These are phyloP conservation scores for Antigone vipio DNA, from an alignment of 2,113 vertebrate species.

Conservation along the genomic window DNA sequence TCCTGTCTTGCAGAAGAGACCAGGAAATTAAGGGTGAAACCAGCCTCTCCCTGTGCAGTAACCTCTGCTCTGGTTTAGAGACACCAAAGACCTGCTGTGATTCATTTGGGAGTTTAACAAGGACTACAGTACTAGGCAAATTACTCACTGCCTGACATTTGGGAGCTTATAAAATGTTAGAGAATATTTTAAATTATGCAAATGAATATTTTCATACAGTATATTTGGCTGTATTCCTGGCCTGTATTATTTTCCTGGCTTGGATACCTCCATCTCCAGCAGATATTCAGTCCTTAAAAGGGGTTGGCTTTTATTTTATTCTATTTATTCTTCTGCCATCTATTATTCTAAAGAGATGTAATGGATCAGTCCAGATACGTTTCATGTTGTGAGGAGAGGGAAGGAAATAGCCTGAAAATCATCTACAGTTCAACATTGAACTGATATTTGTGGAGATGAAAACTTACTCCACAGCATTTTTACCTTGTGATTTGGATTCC, in stretches of 20 bases:
- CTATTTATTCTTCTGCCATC: conserved; percentile 22
- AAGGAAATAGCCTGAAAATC: conserved; percentile 28
- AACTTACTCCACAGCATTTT: conserved; percentile 33
- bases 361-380: conserved; percentile 44
- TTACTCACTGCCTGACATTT: conserved; percentile 61
- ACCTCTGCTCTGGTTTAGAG: conserved; percentile 39
- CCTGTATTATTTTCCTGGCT: conserved; percentile 37
- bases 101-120: conserved; percentile 37
- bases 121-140: conserved; percentile 8
- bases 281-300: conserved; percentile 40
- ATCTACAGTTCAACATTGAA: conserved; percentile 10
- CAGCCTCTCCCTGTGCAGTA: background rate
- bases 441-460: conserved; percentile 39
- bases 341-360: conserved; percentile 46
- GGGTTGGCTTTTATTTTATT: background rate
- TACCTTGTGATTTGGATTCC: conserved; percentile 45
- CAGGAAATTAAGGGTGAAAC: background rate
- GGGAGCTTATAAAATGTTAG: conserved; percentile 54
- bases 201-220: conserved; percentile 58
- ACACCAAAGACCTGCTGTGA: conserved; percentile 43
- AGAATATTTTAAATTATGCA: conserved; percentile 69
- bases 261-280: conserved; percentile 21
- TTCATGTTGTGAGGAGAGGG: conserved; percentile 1
- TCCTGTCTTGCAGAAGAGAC: background rate
- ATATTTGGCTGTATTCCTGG: conserved; percentile 52